Evolutionary conservation across 2,113 vertebrate species (phyloP).

Genomic region (Phocoena sinus): DNA sequence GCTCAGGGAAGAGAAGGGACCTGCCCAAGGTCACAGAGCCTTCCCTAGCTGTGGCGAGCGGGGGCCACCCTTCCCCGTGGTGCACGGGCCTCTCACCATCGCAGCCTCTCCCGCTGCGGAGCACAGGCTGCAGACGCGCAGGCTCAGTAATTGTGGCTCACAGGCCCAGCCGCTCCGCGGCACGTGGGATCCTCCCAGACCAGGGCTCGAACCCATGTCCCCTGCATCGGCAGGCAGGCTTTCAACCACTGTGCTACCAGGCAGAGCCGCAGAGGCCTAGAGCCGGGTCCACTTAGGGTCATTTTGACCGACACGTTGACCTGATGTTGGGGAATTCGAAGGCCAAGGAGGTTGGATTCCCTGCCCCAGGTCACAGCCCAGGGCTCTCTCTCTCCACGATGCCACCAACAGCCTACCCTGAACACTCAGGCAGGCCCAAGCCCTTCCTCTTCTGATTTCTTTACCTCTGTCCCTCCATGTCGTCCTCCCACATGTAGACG

Average conservation of each 20-base stretch:
- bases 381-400: accelerated
- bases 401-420: background rate
- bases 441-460: accelerated
- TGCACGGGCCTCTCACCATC: too few species aligned
- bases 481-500: background rate
- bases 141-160: too few species aligned
- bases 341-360: background rate
- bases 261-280: background rate
- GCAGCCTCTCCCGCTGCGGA: too few species aligned
- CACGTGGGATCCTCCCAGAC: too few species aligned
- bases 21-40: background rate
- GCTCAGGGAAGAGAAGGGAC: background rate
- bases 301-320: background rate
- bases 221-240: too few species aligned
- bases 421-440: background rate
- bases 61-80: too few species aligned
- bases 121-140: too few species aligned
- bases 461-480: background rate
- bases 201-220: too few species aligned
- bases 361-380: background rate
- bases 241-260: background rate
- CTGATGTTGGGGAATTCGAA: background rate
- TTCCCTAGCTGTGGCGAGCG: too few species aligned
- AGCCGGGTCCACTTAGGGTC: background rate
- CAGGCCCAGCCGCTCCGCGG: too few species aligned